A percentile compares a stretch with the other conserved stretches of the same genome.
phyloP scores from a whole-genome alignment of 2,888 invertebrate species.

The Drosophila stalkeri region DNA sequence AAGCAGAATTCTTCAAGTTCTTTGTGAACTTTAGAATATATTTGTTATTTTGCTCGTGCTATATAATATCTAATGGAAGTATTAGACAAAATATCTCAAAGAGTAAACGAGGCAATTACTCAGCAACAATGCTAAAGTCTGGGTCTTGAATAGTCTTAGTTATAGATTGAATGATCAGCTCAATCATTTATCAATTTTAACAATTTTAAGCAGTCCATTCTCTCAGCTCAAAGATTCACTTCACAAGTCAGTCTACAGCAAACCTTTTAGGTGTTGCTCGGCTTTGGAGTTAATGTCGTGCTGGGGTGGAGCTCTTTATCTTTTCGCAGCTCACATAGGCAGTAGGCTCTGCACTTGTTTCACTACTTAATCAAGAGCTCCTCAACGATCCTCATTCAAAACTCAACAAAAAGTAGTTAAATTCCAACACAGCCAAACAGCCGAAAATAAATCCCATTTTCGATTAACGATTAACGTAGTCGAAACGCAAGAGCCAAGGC shows the following conservation, averaged over 20 bases:
- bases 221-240: too few relatives aligned
- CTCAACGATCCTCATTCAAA: background rate
- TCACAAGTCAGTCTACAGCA: background rate
- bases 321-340: background rate
- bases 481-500: background rate
- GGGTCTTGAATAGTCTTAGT: too few relatives aligned
- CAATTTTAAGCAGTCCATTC: too few relatives aligned
- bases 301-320: accelerated
- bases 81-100: too few relatives aligned
- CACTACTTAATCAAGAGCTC: background rate
- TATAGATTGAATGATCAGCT: background rate
- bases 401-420: slow-evolving; percentile 36
- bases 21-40: too few relatives aligned
- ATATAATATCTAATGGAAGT: too few relatives aligned
- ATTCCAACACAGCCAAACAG: slow-evolving; percentile 46
- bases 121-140: too few relatives aligned
- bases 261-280: background rate
- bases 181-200: too few relatives aligned
- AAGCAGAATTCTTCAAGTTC: background rate
- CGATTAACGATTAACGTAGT: background rate
- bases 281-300: background rate
- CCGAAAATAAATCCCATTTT: slow-evolving; percentile 18
- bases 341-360: slow-evolving; percentile 11
- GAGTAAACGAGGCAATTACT: too few relatives aligned
- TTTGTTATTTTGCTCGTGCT: too few relatives aligned